Percentiles rank a stretch among this genome's conserved stretches.
phyloP scores from a whole-genome alignment of 2,797 vertebrate species.

The Acanthurus lineatus region DNA sequence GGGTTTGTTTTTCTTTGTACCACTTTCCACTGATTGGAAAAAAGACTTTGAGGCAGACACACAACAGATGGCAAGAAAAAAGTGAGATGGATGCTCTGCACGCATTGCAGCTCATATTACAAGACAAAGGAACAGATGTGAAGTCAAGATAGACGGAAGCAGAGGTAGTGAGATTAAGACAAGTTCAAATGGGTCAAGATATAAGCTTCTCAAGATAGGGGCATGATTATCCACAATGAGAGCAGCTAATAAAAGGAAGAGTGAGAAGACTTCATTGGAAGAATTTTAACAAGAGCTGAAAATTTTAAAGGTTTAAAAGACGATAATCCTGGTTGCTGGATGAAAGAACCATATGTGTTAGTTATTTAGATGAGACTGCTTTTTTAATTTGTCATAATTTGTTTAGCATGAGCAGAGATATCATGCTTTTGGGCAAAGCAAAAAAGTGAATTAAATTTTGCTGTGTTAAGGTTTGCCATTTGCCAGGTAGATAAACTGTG shows the following conservation, averaged over 20 bases:
- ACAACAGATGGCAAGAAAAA: slow-evolving; percentile 36
- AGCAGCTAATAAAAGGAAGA: slow-evolving; percentile 70
- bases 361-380: neutral
- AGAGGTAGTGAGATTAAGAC: slow-evolving; percentile 67
- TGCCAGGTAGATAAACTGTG: too few relatives aligned
- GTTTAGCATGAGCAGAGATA: neutral
- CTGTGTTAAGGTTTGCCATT: too few relatives aligned
- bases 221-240: slow-evolving; percentile 70
- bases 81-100: slow-evolving; percentile 18
- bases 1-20: neutral
- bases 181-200: slow-evolving; percentile 74
- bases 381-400: neutral
- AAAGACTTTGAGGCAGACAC: slow-evolving; percentile 26
- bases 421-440: too few relatives aligned
- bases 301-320: slow-evolving; percentile 17
- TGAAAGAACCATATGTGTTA: slow-evolving; percentile 34
- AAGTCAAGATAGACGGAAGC: slow-evolving; percentile 47
- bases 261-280: slow-evolving; percentile 33
- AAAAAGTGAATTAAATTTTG: too few relatives aligned
- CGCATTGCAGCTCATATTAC: slow-evolving; percentile 1
- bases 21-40: neutral
- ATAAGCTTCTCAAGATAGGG: slow-evolving; percentile 73
- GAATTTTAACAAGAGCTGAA: slow-evolving; percentile 46
- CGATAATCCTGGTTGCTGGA: slow-evolving; percentile 20
- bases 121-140: slow-evolving; percentile 50